Conservation (phyloP, 2,888 invertebrate species). For the Eupithecia insigniata region DNA sequence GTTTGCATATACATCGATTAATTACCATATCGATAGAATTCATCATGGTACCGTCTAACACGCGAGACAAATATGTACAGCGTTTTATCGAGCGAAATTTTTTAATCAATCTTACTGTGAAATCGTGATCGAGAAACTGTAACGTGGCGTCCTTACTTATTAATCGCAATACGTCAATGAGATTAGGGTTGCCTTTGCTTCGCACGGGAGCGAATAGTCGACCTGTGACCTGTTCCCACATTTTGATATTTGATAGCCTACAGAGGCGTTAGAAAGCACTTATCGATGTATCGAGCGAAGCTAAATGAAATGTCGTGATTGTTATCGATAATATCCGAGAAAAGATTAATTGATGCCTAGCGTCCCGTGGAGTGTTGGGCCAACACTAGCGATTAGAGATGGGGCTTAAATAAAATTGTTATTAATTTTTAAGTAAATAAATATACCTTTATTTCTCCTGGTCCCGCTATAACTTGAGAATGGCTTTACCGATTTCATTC, state of each 20-base stretch:
- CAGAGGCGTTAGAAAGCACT: slow-evolving; percentile 75
- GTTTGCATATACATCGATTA: slow-evolving; percentile 26
- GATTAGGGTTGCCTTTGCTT: slow-evolving; percentile 49
- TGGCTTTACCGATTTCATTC: too few relatives aligned
- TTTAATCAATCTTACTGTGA: slow-evolving; percentile 27
- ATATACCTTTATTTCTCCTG: too few relatives aligned
- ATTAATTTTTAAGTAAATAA: too few relatives aligned
- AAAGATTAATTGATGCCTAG: slow-evolving; percentile 66
- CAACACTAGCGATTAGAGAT: slow-evolving; percentile 32
- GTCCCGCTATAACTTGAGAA: too few relatives aligned
- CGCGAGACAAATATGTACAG: slow-evolving; percentile 30
- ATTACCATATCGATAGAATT: slow-evolving; percentile 25
- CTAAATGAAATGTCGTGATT: slow-evolving; percentile 70
- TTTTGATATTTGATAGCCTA: slow-evolving; percentile 60
- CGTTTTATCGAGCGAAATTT: slow-evolving; percentile 34
- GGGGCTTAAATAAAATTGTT: slow-evolving; percentile 14
- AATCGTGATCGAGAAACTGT: slow-evolving; percentile 35
- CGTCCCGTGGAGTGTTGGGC: slow-evolving; percentile 37
- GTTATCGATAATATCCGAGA: slow-evolving; percentile 66
- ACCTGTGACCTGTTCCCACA: slow-evolving; percentile 74
- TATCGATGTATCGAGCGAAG: slow-evolving; percentile 51
- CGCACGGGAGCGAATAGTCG: slow-evolving; percentile 69
- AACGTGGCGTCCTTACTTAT: slow-evolving; percentile 45
- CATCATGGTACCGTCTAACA: slow-evolving; percentile 28
- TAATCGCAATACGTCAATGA: slow-evolving; percentile 57